A percentile compares a stretch with the other conserved stretches of the same genome.
These are phyloP conservation scores for Cynocephalus volans DNA, from an alignment of 2,113 vertebrate species.

Conservation along the genomic window DNA sequence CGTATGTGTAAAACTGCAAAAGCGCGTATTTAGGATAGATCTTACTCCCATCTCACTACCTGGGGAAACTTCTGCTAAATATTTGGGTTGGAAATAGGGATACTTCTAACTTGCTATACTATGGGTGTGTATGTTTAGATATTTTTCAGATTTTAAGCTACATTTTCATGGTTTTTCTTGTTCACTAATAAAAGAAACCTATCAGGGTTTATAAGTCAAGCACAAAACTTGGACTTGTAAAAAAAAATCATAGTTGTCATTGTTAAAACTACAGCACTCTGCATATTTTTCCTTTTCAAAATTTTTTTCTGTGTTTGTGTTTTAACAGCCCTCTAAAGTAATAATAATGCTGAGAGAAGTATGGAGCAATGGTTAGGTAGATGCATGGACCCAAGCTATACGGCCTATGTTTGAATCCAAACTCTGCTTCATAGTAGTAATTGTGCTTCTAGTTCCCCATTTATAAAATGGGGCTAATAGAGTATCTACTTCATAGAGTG, in stretches of 20 bases:
- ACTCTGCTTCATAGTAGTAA: background rate
- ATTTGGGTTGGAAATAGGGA: background rate
- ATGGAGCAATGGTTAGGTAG: background rate
- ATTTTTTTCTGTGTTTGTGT: background rate
- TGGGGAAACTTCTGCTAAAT: background rate
- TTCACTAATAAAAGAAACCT: background rate
- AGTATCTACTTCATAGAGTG: background rate
- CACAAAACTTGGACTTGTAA: constrained; percentile 16
- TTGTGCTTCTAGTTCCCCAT: background rate
- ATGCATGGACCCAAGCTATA: background rate
- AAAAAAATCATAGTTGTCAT: background rate
- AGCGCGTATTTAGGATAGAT: background rate
- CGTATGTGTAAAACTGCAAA: background rate
- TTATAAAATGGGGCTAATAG: background rate
- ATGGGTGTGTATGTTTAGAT: background rate
- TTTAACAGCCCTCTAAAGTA: background rate
- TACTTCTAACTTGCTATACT: background rate
- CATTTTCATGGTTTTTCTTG: background rate
- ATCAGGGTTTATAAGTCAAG: background rate
- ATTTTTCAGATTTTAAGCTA: background rate
- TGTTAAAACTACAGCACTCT: background rate
- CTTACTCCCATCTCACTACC: background rate
- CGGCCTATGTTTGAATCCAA: background rate
- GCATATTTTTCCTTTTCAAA: background rate
- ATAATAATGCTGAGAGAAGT: background rate